Evolutionary conservation across 35 echinoderm and acorn worm genomes (phyloP), one percentile per base, ranked within the genome.

Genomic region (Amphiura filiformis): DNA sequence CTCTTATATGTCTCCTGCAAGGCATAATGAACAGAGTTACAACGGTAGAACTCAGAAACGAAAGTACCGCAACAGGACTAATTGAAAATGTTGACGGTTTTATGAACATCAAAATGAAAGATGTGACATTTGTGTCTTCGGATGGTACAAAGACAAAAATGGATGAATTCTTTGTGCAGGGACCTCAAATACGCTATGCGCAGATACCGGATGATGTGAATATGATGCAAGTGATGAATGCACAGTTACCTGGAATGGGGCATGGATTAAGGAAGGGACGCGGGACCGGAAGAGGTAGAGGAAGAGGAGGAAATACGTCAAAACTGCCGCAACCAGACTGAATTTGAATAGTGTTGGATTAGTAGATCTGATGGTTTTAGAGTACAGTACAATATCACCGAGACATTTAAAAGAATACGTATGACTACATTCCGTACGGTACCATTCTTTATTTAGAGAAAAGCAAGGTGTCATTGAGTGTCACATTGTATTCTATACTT

Each of bases 31-130:
- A 90, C 34, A 84, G 64, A 77, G 40, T 79, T 15, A 98, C 92
- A 47, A 98, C 92, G 34, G 90, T 98, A 34, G 96, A 98, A 83
- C 84, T 98, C 15, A 76, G 93, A 35, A 98, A 98, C 38, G 96
- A 98, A 38, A 76, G 79, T 18, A 56, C 83, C 1, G 90, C 91
- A 7, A 86, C 42, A 26, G 96, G 96, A 9, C 36, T 77, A 5
- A 92, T 98, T 28, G 87, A 90, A 34, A 84, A 88, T 34, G 96
- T 98, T 14, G 96, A 98, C 79, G 96, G 92, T 35, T 98, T 94
- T 65, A 98, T 94, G 96, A 98, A 98, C 70, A 77, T 98, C 28
- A 88, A 87, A 37, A 98, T 98, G 96, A 86, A 65, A 23, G 64
- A 86, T 37, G 96, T 94, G 34, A 33, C 57, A 11, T 98, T 94